A percentile compares a stretch with the other conserved stretches of the same genome.
These are phyloP conservation scores for Danio tinwini DNA, from an alignment of 2,797 vertebrate genomes.

Conservation along the genomic window DNA sequence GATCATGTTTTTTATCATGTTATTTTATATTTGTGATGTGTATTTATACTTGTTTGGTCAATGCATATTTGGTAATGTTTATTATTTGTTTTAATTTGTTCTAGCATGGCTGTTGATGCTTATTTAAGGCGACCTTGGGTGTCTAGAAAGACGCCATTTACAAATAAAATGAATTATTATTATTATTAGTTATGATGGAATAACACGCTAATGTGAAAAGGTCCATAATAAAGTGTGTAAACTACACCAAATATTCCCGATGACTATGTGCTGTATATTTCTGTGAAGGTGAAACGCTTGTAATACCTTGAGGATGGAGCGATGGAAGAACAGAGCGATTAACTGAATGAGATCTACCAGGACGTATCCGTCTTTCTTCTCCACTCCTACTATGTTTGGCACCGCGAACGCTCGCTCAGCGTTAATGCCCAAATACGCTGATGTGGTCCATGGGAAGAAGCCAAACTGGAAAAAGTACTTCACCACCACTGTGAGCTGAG, in stretches of 20 bases:
- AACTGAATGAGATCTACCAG: constrained; percentile 81
- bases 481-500: constrained; percentile 80
- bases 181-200: no score
- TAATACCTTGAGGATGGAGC: constrained; percentile 77
- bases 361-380: constrained; percentile 77
- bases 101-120: no score
- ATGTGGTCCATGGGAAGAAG: constrained; percentile 84
- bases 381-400: constrained; percentile 78
- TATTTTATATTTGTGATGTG: no score
- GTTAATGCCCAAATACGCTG: constrained; percentile 75
- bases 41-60: no score
- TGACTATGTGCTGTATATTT: not conserved
- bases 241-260: not conserved
- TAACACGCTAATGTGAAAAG: no score
- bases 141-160: no score
- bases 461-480: constrained; percentile 87
- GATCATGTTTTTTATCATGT: no score
- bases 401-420: constrained; percentile 79
- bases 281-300: not conserved
- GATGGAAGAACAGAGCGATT: constrained; percentile 79
- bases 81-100: no score
- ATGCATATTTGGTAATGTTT: no score
- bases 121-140: no score
- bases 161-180: no score
- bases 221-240: no score